A percentile compares a stretch with the other conserved stretches of the same genome.
These are phyloP conservation scores for Acronicta aceris DNA, from an alignment of 2,888 invertebrate genomes.

Conservation along the genomic window DNA sequence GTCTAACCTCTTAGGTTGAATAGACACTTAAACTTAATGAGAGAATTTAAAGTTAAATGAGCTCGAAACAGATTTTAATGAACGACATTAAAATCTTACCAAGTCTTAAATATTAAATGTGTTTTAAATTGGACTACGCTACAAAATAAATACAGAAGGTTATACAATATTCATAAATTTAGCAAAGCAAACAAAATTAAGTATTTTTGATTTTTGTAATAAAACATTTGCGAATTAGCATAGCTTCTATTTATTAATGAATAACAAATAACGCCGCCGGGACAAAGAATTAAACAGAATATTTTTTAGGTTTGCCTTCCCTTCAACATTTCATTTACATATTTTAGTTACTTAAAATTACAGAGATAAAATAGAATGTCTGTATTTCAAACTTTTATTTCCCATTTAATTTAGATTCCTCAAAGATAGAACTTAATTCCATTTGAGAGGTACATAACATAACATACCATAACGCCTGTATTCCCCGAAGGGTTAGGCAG, in stretches of 20 bases:
- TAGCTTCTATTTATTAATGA: neutral
- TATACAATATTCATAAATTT: constrained; percentile 20
- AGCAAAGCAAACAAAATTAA: constrained; percentile 18
- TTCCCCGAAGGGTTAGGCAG: too few species aligned
- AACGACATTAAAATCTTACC: too few species aligned
- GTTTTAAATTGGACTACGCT: neutral
- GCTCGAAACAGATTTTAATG: neutral
- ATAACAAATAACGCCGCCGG: neutral
- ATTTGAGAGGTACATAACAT: too few species aligned
- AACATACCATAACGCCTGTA: too few species aligned
- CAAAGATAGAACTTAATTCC: too few species aligned
- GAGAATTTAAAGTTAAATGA: neutral
- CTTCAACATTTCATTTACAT: too few species aligned
- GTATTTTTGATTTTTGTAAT: constrained; percentile 18
- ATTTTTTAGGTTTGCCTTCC: too few species aligned
- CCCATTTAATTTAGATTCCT: too few species aligned
- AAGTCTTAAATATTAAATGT: neutral
- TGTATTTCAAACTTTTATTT: too few species aligned
- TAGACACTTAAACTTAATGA: neutral
- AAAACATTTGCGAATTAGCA: constrained; percentile 10
- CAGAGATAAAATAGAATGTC: neutral
- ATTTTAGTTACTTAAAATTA: neutral
- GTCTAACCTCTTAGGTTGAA: neutral
- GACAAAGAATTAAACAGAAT: neutral
- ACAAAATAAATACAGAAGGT: constrained; percentile 4